Percentiles rank a stretch among this genome's conserved stretches.
Conservation (phyloP, 2,113 vertebrate genomes). For the Hucho hucho region DNA sequence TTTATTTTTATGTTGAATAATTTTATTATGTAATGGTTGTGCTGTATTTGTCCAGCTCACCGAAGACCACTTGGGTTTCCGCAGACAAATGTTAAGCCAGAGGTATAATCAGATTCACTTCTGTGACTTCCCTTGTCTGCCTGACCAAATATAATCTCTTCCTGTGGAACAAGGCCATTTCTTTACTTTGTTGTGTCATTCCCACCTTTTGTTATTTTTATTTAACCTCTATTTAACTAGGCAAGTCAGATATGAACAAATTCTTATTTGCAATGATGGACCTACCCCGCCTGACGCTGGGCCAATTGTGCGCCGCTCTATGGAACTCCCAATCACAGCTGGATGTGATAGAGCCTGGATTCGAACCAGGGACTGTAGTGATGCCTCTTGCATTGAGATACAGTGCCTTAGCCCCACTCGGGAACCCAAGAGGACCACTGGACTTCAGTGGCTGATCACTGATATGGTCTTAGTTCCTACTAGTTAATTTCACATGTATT, state of each 20-base stretch:
- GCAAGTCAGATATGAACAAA: no score
- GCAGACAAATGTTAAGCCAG: not conserved
- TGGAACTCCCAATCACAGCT: no score
- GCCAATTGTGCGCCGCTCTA: no score
- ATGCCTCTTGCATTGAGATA: no score
- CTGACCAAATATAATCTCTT: constrained; percentile 46
- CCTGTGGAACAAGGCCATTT: constrained; percentile 37
- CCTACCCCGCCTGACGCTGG: no score
- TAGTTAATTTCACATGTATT: no score
- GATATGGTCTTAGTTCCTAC: no score
- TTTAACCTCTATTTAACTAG: no score
- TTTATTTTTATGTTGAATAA: not conserved
- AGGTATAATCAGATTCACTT: constrained; percentile 30
- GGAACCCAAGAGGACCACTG: not conserved
- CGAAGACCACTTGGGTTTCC: constrained; percentile 29
- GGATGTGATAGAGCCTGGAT: no score
- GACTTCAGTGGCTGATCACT: not conserved
- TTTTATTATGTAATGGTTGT: not conserved
- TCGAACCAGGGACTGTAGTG: no score
- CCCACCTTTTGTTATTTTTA: constrained; percentile 19
- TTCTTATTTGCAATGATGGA: no score
- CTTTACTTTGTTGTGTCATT: constrained; percentile 53
- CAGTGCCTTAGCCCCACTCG: no score
- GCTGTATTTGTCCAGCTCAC: constrained; percentile 1
- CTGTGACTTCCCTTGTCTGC: constrained; percentile 37